Conservation (phyloP, 2,888 invertebrate genomes). For the Scaptomyza parva region DNA sequence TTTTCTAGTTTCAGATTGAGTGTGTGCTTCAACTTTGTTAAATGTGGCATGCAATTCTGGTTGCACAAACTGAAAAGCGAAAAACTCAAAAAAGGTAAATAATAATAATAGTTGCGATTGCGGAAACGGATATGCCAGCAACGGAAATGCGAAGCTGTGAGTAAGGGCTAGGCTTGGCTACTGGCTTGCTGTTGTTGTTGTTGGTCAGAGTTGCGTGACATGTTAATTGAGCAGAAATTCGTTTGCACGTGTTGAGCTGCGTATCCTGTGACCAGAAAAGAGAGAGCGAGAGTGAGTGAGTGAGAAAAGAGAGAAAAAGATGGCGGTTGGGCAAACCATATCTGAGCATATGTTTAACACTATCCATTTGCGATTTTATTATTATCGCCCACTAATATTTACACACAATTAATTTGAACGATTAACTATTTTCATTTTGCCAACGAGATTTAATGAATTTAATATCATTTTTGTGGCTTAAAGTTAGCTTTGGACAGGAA, state of each 20-base stretch:
- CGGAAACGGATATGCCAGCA: constrained; percentile 68
- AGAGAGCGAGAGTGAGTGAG: neutral
- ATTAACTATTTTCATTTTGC: constrained; percentile 60
- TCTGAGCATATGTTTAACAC: constrained; percentile 57
- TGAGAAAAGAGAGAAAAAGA: neutral
- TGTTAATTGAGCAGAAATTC: constrained; percentile 49
- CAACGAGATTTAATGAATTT: constrained; percentile 18
- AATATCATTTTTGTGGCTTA: neutral
- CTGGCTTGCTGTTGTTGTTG: neutral
- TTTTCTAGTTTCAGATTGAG: neutral
- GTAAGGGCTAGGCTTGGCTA: constrained; percentile 13
- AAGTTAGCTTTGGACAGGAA: neutral
- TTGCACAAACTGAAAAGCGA: neutral
- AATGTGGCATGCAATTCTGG: constrained; percentile 41
- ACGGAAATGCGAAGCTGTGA: constrained; percentile 53
- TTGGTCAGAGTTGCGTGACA: constrained; percentile 43
- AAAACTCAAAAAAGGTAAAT: constrained; percentile 28
- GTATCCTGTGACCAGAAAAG: constrained; percentile 34
- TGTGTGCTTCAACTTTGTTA: constrained; percentile 7
- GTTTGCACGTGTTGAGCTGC: constrained; percentile 43
- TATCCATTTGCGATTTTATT: constrained; percentile 40
- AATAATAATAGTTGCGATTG: constrained; percentile 30
- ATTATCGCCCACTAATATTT: constrained; percentile 50
- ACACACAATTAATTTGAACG: constrained; percentile 65
- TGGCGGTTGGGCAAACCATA: constrained; percentile 21